These are phyloP conservation scores for Fregetta grallaria DNA, from an alignment of 2,113 vertebrate species.

Conservation along the genomic window DNA sequence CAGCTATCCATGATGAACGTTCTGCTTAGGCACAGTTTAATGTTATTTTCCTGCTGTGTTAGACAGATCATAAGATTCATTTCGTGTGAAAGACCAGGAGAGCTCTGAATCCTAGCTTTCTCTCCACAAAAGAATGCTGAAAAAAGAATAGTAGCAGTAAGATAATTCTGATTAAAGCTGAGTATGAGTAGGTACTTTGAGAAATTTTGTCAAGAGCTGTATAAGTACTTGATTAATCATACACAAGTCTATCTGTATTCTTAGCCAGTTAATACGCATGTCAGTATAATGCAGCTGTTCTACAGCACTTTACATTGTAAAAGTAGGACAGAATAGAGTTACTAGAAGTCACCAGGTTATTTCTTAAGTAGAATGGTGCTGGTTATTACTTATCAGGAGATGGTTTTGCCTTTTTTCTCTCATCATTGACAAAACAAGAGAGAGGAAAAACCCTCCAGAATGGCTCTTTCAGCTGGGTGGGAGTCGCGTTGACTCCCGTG, in stretches of 20 bases:
- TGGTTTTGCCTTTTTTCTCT: neutral
- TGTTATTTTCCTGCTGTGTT: constrained; percentile 5
- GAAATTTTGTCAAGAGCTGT: constrained; percentile 26
- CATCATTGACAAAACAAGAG: neutral
- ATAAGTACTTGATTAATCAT: constrained; percentile 11
- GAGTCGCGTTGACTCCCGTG: neutral
- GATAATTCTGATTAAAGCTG: constrained; percentile 16
- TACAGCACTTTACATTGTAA: neutral
- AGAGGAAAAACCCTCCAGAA: neutral
- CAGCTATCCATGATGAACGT: neutral
- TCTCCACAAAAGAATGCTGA: neutral
- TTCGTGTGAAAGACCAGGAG: neutral
- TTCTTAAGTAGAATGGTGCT: neutral
- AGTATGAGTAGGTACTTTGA: neutral
- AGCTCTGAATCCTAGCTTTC: neutral
- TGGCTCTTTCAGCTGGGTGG: neutral
- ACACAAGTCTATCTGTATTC: constrained; percentile 26
- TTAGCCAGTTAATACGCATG: constrained; percentile 12
- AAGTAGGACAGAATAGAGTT: constrained; percentile 22
- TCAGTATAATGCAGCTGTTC: constrained; percentile 29
- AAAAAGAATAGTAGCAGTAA: neutral
- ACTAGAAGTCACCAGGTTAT: neutral
- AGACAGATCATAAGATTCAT: neutral
- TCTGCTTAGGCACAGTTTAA: neutral
- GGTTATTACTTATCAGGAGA: neutral